Conservation (phyloP, 2,113 vertebrate species). For the Megatriorchis doriae region DNA sequence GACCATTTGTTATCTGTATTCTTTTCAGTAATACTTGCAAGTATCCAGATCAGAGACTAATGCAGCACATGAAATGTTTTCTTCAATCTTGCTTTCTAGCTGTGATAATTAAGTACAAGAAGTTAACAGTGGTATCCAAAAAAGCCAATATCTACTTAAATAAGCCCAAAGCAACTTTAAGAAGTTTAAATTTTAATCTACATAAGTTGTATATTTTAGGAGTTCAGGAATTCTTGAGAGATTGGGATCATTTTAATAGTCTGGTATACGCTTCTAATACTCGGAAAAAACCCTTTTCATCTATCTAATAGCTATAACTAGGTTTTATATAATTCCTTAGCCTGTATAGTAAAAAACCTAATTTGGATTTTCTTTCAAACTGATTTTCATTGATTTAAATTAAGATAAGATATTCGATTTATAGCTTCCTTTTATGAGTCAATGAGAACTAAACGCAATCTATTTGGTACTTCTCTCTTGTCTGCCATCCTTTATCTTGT, state of each 20-base stretch:
- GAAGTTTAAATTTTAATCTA: background rate
- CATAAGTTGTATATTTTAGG: background rate
- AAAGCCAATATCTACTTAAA: background rate
- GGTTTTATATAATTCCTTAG: background rate
- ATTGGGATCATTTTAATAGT: background rate
- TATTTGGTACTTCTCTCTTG: background rate
- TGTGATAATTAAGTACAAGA: background rate
- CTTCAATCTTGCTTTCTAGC: background rate
- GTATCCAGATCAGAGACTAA: too few species aligned
- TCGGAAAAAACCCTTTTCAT: background rate
- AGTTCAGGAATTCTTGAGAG: background rate
- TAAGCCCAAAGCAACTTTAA: background rate
- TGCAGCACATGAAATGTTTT: background rate
- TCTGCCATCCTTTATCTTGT: background rate
- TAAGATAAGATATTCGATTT: background rate
- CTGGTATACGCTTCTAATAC: background rate
- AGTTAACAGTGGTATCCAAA: background rate
- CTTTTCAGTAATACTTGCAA: background rate
- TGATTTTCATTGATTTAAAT: background rate
- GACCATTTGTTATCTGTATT: background rate
- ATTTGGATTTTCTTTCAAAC: background rate
- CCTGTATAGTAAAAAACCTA: background rate
- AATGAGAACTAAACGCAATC: background rate
- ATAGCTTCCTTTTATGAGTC: background rate
- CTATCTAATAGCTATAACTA: background rate